A percentile compares a stretch with the other conserved stretches of the same genome.
Conservation (phyloP, 2,113 vertebrate species). For the Esox niger region DNA sequence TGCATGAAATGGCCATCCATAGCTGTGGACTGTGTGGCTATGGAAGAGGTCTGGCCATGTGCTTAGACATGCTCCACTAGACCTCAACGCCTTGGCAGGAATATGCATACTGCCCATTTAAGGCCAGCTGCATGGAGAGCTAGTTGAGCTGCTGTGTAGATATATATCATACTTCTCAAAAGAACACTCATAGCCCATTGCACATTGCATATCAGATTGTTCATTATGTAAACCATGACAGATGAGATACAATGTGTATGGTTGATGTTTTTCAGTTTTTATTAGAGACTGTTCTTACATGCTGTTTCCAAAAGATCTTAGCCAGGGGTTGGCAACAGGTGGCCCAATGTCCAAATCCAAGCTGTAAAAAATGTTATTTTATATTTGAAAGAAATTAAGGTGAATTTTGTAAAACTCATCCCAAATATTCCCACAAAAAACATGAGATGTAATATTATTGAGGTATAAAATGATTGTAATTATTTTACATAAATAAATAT, state of each 20-base stretch:
- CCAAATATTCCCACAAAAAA: too few relatives aligned
- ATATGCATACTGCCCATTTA: background rate
- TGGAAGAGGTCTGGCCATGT: conserved; percentile 15
- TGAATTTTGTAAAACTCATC: too few relatives aligned
- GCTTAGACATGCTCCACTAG: conserved; percentile 24
- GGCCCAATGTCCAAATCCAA: too few relatives aligned
- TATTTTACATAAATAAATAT: too few relatives aligned
- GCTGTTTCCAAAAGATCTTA: background rate
- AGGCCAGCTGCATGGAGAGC: background rate
- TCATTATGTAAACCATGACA: background rate
- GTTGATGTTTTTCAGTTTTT: background rate
- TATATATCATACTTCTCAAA: background rate
- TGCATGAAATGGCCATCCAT: conserved; percentile 13
- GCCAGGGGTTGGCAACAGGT: too few relatives aligned
- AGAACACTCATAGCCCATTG: background rate
- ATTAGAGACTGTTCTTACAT: background rate
- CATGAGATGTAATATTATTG: too few relatives aligned
- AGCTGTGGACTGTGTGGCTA: conserved; percentile 1
- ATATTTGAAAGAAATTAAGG: too few relatives aligned
- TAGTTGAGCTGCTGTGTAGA: background rate
- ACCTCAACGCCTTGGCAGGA: conserved; percentile 6
- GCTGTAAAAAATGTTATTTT: too few relatives aligned
- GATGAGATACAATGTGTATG: too few relatives aligned
- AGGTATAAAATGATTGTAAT: too few relatives aligned
- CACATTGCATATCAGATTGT: background rate